Evolutionary conservation across 2,888 invertebrate species (phyloP), one percentile per base, ranked within the genome.

Genomic region (Mythimna pallens): DNA sequence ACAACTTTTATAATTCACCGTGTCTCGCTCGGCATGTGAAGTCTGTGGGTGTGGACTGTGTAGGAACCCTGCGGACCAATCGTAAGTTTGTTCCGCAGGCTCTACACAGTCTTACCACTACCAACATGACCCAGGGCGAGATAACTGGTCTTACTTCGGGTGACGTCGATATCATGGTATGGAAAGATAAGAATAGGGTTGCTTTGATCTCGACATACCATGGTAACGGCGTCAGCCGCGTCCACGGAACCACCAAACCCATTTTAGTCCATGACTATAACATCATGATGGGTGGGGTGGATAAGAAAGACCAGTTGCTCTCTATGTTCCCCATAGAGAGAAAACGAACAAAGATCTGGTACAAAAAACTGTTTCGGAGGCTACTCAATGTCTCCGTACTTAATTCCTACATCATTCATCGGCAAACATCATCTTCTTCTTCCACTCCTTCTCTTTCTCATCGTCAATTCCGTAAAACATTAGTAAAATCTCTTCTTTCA

Each of bases 121-220:
- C 25, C 25, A 30, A 30, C 30, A 30, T 30, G 30, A 3, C 2
- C 3, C 2, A 2, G 2, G 30, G 30, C 2, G 30, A 30, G 3
- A 30, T 30, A 30, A 3, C 30, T 30, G 30, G 30, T 30, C 30
- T 30, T 30, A 30, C 30, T 3, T 30, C 30, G 30, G 43, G 43
- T 4, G 30, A 36, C 36, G 36, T 36, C 36, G 36, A 36, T 36
- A 36, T 36, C 36, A 8, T 36, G 36, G 36, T 8, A 58, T 59
- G 58, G 34, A 34, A 12, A 34, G 58, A 59, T n/a, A 9, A 10
- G 10, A n/a, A 59, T 7, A 10, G 58, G 10, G 34, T 59, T 2
- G 58, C 58, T 59, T 12, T 20, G 20, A 59, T 59, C 58, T 59
- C 58, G 10, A 59, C 58, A 6, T 59, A 59, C 58, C 34, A 59